A percentile compares a stretch with the other conserved stretches of the same genome.
These are phyloP conservation scores for Calidris pygmaea DNA, from an alignment of 2,113 vertebrate genomes.

Conservation along the genomic window DNA sequence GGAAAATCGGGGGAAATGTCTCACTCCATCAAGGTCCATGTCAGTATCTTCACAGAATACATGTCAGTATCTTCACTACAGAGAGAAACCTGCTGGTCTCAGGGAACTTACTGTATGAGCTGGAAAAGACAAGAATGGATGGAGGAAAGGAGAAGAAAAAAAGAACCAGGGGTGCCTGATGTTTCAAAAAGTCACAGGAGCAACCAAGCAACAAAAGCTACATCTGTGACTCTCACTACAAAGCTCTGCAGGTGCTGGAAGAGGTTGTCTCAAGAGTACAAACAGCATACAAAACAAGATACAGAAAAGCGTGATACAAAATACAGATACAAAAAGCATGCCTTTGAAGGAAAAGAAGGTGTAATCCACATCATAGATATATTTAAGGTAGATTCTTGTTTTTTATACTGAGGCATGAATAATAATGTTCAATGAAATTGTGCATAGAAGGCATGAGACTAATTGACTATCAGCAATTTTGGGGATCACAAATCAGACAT, in stretches of 20 bases:
- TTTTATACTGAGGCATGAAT: not conserved
- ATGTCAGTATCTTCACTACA: not conserved
- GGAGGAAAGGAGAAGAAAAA: not conserved
- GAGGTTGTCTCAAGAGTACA: not conserved
- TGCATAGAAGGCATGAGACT: not conserved
- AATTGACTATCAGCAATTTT: not conserved
- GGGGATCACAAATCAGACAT: not conserved
- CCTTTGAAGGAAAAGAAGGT: not conserved
- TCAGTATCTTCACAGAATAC: not conserved
- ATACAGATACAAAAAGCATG: not conserved
- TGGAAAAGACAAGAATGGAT: not conserved
- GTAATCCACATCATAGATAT: not conserved
- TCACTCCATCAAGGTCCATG: not conserved
- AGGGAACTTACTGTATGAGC: not conserved
- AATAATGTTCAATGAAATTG: not conserved
- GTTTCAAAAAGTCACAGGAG: not conserved
- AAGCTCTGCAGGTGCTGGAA: not conserved
- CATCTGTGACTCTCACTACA: not conserved
- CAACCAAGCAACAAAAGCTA: not conserved
- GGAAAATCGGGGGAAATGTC: not conserved
- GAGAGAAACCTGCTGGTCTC: not conserved
- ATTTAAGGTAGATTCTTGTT: not conserved
- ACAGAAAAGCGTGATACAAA: not conserved
- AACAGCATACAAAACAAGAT: not conserved
- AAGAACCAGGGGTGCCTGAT: accelerated